These are phyloP conservation scores for Papilio polytes DNA, from an alignment of 1,140 invertebrate genomes.

Conservation along the genomic window DNA sequence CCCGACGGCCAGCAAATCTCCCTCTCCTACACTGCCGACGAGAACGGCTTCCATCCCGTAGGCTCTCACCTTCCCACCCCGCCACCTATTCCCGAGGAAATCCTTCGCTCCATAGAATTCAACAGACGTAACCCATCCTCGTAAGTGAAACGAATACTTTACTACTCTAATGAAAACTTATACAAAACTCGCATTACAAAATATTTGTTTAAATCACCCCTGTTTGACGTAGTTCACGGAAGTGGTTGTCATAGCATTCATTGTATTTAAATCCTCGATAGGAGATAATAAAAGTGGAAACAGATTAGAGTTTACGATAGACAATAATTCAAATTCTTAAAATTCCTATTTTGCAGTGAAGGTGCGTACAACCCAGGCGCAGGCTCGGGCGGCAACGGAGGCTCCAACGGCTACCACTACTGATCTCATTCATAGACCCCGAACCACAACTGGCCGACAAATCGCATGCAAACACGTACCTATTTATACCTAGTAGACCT, in stretches of 20 bases:
- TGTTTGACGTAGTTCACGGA: too few species aligned
- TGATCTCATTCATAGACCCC: conserved; percentile 53
- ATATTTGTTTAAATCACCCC: too few species aligned
- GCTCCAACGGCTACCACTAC: conserved; percentile 67
- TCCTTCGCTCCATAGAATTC: conserved; percentile 73
- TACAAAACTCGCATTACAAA: too few species aligned
- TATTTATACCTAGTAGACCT: conserved; percentile 29
- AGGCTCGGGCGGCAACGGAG: conserved; percentile 46
- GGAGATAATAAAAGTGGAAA: too few species aligned
- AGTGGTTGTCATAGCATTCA: too few species aligned
- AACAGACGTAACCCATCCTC: conserved; percentile 67
- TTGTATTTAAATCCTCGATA: too few species aligned
- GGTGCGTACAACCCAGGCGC: conserved; percentile 59
- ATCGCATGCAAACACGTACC: conserved; percentile 43
- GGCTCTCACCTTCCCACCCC: conserved; percentile 91
- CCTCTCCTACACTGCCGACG: conserved; percentile 91
- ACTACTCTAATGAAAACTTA: background rate
- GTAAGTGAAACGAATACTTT: conserved; percentile 52
- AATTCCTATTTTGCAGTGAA: conserved; percentile 50
- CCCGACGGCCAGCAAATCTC: conserved; percentile 89
- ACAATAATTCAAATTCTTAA: conserved; percentile 21
- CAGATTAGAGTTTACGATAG: background rate
- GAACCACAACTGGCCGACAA: conserved; percentile 41
- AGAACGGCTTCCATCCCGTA: conserved; percentile 90
- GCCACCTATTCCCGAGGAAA: conserved; percentile 87